These are phyloP conservation scores for Neodiprion virginianus DNA, from an alignment of 1,140 invertebrate species.

Conservation along the genomic window DNA sequence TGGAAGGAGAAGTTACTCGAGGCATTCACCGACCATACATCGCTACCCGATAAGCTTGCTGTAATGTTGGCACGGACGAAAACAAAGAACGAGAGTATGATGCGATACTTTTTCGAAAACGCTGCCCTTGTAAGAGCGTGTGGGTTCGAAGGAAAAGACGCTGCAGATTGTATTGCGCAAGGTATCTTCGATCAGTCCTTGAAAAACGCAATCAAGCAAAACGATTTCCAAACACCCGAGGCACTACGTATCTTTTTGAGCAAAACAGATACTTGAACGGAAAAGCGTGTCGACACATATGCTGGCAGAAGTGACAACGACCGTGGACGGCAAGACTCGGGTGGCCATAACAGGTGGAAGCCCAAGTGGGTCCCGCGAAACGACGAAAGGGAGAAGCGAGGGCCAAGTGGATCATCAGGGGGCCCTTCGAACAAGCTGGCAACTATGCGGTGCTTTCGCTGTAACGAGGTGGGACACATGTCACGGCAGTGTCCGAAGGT, in stretches of 20 bases:
- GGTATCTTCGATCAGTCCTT: slow-evolving; percentile 32
- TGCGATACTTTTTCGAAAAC: too few relatives aligned
- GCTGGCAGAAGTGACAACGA: slow-evolving; percentile 18
- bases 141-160: too few relatives aligned
- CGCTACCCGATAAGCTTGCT: too few relatives aligned
- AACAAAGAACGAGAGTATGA: too few relatives aligned
- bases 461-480: slow-evolving; percentile 19
- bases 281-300: slow-evolving; percentile 18
- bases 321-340: too few relatives aligned
- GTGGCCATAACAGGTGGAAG: too few relatives aligned
- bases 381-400: background rate
- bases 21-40: too few relatives aligned
- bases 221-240: background rate
- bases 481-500: slow-evolving; percentile 16
- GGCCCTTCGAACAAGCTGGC: background rate
- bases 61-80: too few relatives aligned
- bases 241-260: background rate
- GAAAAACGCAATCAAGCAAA: too few relatives aligned
- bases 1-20: slow-evolving; percentile 41
- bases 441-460: background rate
- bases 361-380: too few relatives aligned
- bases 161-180: background rate
- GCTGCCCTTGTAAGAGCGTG: too few relatives aligned
- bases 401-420: background rate
- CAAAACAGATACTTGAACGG: background rate